These are phyloP conservation scores for Haliclystus octoradiatus DNA, from an alignment of 30 jellyfish, hydroid and myxozoan genomes.

Conservation along the genomic window DNA sequence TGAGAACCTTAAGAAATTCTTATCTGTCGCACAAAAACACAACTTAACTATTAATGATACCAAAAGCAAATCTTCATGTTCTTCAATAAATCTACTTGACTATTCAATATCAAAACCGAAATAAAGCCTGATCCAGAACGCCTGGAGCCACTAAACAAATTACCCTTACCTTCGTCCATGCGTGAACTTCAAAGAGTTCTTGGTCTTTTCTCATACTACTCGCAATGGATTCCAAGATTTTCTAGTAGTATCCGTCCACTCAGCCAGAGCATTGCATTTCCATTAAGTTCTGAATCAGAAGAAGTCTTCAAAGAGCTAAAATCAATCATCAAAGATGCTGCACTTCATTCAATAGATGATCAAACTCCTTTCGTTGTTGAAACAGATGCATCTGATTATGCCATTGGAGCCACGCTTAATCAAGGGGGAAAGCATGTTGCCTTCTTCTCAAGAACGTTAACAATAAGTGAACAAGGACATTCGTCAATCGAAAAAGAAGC, in stretches of 20 bases:
- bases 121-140: conserved; percentile 51
- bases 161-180: too few relatives aligned
- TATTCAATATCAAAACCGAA: conserved; percentile 11
- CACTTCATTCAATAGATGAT: too few relatives aligned
- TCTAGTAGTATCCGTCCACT: conserved; percentile 28
- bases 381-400: too few relatives aligned
- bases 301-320: conserved; percentile 8
- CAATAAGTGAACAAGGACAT: too few relatives aligned
- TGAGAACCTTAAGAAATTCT: neutral
- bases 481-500: too few relatives aligned
- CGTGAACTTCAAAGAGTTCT: too few relatives aligned
- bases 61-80: neutral
- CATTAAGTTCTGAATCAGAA: conserved; percentile 8
- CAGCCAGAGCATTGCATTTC: conserved; percentile 4
- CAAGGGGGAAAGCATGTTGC: neutral
- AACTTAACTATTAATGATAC: conserved; percentile 11
- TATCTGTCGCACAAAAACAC: too few relatives aligned
- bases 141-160: too few relatives aligned
- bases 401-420: too few relatives aligned
- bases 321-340: too few relatives aligned
- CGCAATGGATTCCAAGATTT: conserved; percentile 22
- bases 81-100: neutral
- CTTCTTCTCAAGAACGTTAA: neutral
- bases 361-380: too few relatives aligned
- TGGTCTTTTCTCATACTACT: too few relatives aligned